Conservation (phyloP, 2,113 vertebrate species). For the Nymphicus hollandicus region DNA sequence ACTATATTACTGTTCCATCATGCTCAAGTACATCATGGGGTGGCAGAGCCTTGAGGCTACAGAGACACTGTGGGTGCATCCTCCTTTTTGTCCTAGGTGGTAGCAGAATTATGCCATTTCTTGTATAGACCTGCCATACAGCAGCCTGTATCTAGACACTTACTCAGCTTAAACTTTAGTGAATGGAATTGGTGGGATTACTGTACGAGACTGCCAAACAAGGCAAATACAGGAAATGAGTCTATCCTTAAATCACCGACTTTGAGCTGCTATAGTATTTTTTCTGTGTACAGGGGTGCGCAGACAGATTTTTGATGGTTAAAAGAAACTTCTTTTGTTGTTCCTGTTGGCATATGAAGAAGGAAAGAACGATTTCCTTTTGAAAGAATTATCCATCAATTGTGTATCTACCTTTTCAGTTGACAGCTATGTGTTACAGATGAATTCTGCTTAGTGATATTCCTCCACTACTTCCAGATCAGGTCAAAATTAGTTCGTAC, state of each 20-base stretch:
- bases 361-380: background rate
- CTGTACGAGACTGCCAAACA: background rate
- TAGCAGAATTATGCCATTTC: background rate
- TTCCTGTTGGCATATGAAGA: background rate
- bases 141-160: background rate
- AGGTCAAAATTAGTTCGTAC: background rate
- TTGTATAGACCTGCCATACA: background rate
- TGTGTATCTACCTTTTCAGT: background rate
- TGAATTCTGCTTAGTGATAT: background rate
- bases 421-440: background rate
- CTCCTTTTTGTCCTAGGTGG: background rate
- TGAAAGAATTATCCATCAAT: background rate
- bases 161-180: background rate
- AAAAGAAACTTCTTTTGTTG: background rate
- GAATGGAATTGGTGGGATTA: background rate
- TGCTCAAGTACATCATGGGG: background rate
- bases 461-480: background rate
- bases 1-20: background rate
- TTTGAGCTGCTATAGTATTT: background rate
- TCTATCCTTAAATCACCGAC: background rate
- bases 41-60: background rate
- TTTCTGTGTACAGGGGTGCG: background rate
- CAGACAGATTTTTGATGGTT: background rate
- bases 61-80: background rate
- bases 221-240: background rate